Percentiles rank a stretch among this genome's conserved stretches.
Evolutionary conservation across 92 coral and sea anemone species (phyloP).

Genomic region (Umimayanthus kanabou): DNA sequence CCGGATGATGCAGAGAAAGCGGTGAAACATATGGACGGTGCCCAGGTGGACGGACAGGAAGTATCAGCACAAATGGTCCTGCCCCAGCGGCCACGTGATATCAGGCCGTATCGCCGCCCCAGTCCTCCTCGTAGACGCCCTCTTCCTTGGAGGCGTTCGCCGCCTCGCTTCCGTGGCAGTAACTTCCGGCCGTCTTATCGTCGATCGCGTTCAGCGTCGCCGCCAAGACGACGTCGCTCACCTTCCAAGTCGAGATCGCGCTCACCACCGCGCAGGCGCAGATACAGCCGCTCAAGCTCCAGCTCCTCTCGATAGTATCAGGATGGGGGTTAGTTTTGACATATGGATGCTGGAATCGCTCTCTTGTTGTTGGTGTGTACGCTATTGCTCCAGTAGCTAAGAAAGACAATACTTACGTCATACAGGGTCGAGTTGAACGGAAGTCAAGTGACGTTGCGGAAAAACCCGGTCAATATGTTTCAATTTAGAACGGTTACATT

Average conservation of each 20-base stretch:
- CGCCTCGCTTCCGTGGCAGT: conserved; percentile 87
- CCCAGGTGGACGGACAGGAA: conserved; percentile 98
- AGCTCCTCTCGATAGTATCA: conserved; percentile 61
- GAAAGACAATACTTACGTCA: neutral
- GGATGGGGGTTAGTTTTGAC: neutral
- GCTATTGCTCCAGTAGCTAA: neutral
- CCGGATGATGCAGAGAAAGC: conserved; percentile 87
- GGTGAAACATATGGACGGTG: conserved; percentile 97
- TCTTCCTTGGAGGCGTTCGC: conserved; percentile 92
- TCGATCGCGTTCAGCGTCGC: conserved; percentile 80
- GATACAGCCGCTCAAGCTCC: conserved; percentile 86
- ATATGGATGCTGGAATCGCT: neutral
- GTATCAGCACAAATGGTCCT: conserved; percentile 86
- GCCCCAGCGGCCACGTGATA: conserved; percentile 83
- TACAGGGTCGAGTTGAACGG: neutral
- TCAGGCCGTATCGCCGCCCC: conserved; percentile 81
- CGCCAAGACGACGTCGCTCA: conserved; percentile 84
- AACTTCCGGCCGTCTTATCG: conserved; percentile 78
- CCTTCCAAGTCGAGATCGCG: conserved; percentile 84
- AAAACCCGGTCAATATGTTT: neutral
- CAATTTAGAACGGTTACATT: neutral
- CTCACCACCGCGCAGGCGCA: conserved; percentile 85
- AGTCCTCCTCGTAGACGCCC: conserved; percentile 84
- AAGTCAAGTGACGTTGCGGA: neutral
- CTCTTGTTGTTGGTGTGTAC: too few relatives aligned